Evolutionary conservation across 2,888 invertebrate species (phyloP).

Genomic region (Panopea generosa): DNA sequence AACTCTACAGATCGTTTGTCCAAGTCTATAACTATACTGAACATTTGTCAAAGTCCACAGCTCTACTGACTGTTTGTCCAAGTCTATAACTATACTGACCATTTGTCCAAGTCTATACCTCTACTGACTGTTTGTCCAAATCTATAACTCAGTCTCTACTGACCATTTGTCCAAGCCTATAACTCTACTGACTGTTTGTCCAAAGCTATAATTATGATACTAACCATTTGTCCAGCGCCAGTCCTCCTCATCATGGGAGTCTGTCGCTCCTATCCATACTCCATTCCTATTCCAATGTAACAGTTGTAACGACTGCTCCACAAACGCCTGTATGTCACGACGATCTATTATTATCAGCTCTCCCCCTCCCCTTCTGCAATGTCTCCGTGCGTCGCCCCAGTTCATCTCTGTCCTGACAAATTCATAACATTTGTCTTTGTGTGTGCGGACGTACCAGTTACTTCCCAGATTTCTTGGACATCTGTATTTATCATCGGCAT

Average conservation of each 20-base stretch:
- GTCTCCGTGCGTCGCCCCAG: conserved; percentile 71
- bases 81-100: too few relatives aligned
- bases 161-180: too few relatives aligned
- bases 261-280: conserved; percentile 82
- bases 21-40: too few relatives aligned
- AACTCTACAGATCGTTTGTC: too few relatives aligned
- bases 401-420: conserved; percentile 66
- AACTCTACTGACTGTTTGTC: too few relatives aligned
- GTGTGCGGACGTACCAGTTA: conserved; percentile 21
- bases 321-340: conserved; percentile 67
- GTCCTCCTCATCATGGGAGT: conserved; percentile 67
- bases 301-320: conserved; percentile 31
- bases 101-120: too few relatives aligned
- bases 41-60: too few relatives aligned
- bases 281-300: conserved; percentile 74
- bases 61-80: too few relatives aligned
- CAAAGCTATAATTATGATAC: not conserved
- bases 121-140: too few relatives aligned
- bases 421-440: conserved; percentile 68
- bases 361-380: conserved; percentile 69
- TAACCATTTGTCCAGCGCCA: conserved; percentile 80
- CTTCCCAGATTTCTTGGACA: conserved; percentile 39
- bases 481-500: conserved; percentile 7
- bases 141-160: too few relatives aligned
- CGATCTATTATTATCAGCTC: conserved; percentile 70